Conservation (phyloP, 2,888 invertebrate species). For the Dolichopus griseipennis region DNA sequence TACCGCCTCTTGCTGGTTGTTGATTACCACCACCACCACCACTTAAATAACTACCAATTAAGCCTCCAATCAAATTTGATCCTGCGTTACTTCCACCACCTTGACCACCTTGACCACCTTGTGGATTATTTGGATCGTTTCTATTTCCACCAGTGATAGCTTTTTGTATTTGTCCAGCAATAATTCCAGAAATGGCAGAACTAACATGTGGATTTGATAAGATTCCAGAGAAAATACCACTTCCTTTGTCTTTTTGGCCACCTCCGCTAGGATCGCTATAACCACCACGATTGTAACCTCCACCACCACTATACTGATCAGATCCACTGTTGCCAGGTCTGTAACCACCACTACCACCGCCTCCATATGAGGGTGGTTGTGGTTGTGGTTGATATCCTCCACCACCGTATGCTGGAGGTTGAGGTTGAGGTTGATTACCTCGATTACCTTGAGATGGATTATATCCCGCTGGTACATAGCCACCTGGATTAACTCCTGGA, state of each 20-base stretch:
- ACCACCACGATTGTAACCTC: slow-evolving; percentile 23
- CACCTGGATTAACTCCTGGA: slow-evolving; percentile 22
- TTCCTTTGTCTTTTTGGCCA: slow-evolving; percentile 30
- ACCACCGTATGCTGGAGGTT: not conserved
- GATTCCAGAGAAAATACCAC: slow-evolving; percentile 38
- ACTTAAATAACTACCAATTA: slow-evolving; percentile 9
- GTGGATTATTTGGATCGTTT: not conserved
- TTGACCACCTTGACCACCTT: slow-evolving; percentile 26
- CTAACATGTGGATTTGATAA: slow-evolving; percentile 39
- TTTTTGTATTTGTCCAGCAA: slow-evolving; percentile 40
- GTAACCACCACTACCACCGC: not conserved
- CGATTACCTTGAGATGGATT: slow-evolving; percentile 23
- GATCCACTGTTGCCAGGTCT: slow-evolving; percentile 16
- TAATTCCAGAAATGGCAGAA: slow-evolving; percentile 40
- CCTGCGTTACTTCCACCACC: slow-evolving; percentile 29
- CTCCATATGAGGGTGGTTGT: not conserved
- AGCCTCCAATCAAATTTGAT: slow-evolving; percentile 28
- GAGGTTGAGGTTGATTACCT: slow-evolving; percentile 22
- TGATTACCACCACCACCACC: slow-evolving; percentile 25
- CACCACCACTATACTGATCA: slow-evolving; percentile 22
- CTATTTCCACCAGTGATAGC: slow-evolving; percentile 35
- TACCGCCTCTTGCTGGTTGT: slow-evolving; percentile 18
- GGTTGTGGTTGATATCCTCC: slow-evolving; percentile 11
- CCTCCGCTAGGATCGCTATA: slow-evolving; percentile 27
- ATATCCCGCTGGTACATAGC: slow-evolving; percentile 29